Evolutionary conservation across 2,113 vertebrate species (phyloP).

Genomic region (Brevimyrus niger): DNA sequence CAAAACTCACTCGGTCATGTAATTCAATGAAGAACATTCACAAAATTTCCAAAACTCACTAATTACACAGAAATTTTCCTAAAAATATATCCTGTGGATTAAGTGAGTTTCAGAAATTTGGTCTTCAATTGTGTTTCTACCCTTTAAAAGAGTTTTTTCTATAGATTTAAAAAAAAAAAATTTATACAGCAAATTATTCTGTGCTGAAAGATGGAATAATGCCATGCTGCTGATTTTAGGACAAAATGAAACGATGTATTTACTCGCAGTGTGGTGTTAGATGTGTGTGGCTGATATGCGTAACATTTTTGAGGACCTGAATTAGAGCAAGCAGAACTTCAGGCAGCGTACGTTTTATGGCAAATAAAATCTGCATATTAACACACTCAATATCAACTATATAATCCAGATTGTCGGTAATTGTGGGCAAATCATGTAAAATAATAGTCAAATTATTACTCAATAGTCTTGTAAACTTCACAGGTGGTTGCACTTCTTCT

Average conservation of each 20-base stretch:
- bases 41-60: background rate
- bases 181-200: background rate
- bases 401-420: background rate
- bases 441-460: background rate
- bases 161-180: too few species aligned
- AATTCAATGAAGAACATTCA: background rate
- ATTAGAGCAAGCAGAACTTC: background rate
- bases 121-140: too few species aligned
- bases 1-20: background rate
- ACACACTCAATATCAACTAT: background rate
- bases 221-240: background rate
- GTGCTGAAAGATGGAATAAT: background rate
- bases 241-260: background rate
- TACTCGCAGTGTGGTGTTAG: background rate
- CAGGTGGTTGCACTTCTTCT: background rate
- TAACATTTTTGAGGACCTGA: background rate
- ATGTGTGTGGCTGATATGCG: background rate
- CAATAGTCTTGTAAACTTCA: background rate
- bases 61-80: background rate
- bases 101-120: background rate
- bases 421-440: background rate
- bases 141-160: too few species aligned
- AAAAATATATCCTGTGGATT: background rate
- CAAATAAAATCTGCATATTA: background rate
- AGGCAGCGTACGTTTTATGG: background rate